Conservation (phyloP, 2,797 vertebrate genomes). For the Mus caroli region DNA sequence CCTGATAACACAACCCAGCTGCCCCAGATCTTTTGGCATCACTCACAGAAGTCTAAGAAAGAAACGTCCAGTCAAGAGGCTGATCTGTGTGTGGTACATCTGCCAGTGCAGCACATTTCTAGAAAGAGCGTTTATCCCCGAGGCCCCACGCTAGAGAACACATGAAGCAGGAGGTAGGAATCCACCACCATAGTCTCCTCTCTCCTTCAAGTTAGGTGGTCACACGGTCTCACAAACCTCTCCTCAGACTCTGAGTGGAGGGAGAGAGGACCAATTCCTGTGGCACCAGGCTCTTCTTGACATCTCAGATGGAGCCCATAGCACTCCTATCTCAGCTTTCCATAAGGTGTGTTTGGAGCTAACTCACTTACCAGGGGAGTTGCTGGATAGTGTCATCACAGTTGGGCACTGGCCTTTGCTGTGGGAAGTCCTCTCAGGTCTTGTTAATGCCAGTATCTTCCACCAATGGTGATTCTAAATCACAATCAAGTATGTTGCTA, state of each 20-base stretch:
- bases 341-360: neutral
- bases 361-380: neutral
- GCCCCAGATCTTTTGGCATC: neutral
- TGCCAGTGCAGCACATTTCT: neutral
- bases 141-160: neutral
- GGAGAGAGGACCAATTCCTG: fast-evolving
- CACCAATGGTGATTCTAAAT: neutral
- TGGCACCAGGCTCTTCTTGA: neutral
- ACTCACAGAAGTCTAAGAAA: neutral
- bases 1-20: fast-evolving
- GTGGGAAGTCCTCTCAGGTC: neutral
- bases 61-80: neutral
- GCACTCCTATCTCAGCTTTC: neutral
- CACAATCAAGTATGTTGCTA: neutral
- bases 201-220: neutral
- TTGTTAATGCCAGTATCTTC: neutral
- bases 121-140: neutral
- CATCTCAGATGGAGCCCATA: neutral
- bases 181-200: neutral
- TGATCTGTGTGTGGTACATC: neutral
- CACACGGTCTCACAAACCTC: neutral
- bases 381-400: neutral
- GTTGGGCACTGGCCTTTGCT: neutral
- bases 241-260: neutral
- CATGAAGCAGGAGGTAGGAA: neutral